Base-by-base conservation (phyloP, 2,113 vertebrate genomes). In the Condylura cristata region DNA sequence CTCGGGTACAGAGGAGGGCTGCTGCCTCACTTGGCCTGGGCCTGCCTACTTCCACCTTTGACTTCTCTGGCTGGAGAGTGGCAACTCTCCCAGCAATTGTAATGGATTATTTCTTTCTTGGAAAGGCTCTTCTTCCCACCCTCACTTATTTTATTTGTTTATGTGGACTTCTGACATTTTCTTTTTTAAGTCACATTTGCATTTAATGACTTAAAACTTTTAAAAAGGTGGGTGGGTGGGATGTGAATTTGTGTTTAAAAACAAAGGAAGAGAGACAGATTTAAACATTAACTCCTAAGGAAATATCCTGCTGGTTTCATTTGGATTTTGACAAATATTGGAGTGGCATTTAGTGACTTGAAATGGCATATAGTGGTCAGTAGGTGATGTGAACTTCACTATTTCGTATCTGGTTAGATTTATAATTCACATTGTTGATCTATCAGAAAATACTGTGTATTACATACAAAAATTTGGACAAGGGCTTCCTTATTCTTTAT, bases 291-390 rank as follows among this genome's bases (percentile, higher is more conserved):
- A 71, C 85, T 96, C 58, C 44, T 68, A 41, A 76, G 95, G 34
- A 74, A 72, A 39, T 74, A 66, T 56, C 37, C 30, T 72, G 14
- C 48, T 74, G 66, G 22, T 46, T 18, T 94, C 24, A 51, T 65
- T 93, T 96, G 60, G 61, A 34, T 96, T 89, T 94, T 96, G 80
- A 26, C 37, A 94, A 11, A 20, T 95, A 34, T 91, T 83, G 71
- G 34, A 84, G 39, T 79, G 22, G 17, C 58, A 63, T 81, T 89
- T 84, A 84, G 65, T 84, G 60, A 85, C 53, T 92, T 76, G 13
- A 84, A 92, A 85, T 88, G 51, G 30, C 56, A 32, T 75, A 75
- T 84, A 34, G 48, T 26, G 94, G 56, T 85, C 66, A 80, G 11
- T 28, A 74, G 51, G 39, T 91, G 30, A 76, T 61, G 28, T 70